Base-by-base conservation (phyloP, 2,113 vertebrate genomes). In the Aspidoscelis tigris region DNA sequence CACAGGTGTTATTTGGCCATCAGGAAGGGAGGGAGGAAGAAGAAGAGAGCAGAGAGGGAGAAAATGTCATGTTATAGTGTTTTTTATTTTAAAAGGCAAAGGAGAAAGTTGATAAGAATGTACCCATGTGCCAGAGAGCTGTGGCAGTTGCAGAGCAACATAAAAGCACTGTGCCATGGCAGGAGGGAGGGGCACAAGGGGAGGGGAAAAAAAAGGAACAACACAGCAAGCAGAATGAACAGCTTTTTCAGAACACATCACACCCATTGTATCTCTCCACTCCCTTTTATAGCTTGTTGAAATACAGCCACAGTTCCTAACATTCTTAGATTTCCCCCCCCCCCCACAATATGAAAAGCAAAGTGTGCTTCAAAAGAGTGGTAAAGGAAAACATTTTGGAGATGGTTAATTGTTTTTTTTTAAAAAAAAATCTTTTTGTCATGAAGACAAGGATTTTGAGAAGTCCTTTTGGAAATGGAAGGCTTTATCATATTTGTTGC, bases 141-240 rank as follows among this genome's bases (percentile, higher is more conserved):
- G 88, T 88, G 92, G 82, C 92, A 89, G 94, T 94, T 95, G 92
- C 94, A 82, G 92, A 86, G 92, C 90, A 93, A 94, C 93, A 84
- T 91, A 92, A 93, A 93, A 88, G 92, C 91, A 89, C 89, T 84
- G 90, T 93, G 92, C 92, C 90, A 92, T 93, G 92, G 90, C 66
- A 21, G 61, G 12, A 78, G 75, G n/a, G 81, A 76, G 82, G 2
- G 18, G 33, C 22, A 33, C 33, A 33, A 11, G 78, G 64, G 76
- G 88, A 80, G 76, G 73, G 26, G 83, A 83, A 86, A 86, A 91
- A 81, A 89, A 94, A 84, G 83, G 91, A 91, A 89, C 90, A 93
- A 91, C 89, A 89, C 88, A 44, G 83, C 87, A 78, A 90, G 89
- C 90, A 90, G 92, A 92, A 84, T 90, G 53, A 89, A 88, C 77